A percentile compares a stretch with the other conserved stretches of the same genome.
phyloP scores from a whole-genome alignment of 1,140 invertebrate genomes.

The Samia ricini region DNA sequence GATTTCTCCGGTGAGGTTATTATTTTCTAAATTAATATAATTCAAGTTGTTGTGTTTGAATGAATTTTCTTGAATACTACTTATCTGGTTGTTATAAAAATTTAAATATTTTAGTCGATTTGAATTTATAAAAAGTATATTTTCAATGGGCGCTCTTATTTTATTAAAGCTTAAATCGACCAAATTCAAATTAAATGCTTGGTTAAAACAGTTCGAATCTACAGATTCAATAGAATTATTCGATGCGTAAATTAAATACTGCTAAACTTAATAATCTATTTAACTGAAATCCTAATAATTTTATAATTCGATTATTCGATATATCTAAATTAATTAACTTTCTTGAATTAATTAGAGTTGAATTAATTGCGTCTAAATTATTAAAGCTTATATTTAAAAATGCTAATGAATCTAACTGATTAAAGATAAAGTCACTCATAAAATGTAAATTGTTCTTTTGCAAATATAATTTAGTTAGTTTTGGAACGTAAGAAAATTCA shows the following conservation, averaged over 20 bases:
- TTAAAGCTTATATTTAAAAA: constrained; percentile 46
- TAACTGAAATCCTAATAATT: constrained; percentile 42
- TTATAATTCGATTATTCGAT: constrained; percentile 41
- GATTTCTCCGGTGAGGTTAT: constrained; percentile 42
- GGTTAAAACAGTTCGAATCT: constrained; percentile 52
- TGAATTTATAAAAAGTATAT: constrained; percentile 45
- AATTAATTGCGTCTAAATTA: constrained; percentile 34
- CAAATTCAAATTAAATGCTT: constrained; percentile 37
- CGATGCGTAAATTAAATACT: constrained; percentile 45
- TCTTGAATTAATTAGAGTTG: constrained; percentile 45
- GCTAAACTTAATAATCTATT: constrained; percentile 41
- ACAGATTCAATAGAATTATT: constrained; percentile 45
- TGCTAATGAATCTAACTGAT: constrained; percentile 32
- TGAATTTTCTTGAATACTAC: constrained; percentile 38
- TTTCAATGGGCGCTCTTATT: constrained; percentile 41
- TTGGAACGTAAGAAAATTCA: constrained; percentile 24
- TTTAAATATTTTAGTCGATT: constrained; percentile 41
- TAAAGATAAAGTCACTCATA: constrained; percentile 39
- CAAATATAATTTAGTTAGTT: constrained; percentile 36
- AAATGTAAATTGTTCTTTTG: constrained; percentile 38
- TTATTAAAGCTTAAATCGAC: constrained; percentile 53
- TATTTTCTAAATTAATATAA: constrained; percentile 48
- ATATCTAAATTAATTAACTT: constrained; percentile 41
- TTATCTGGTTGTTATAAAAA: constrained; percentile 49
- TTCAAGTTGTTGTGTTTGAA: constrained; percentile 42